Conservation (phyloP, 2,797 vertebrate genomes). For the Anguilla pacifica region DNA sequence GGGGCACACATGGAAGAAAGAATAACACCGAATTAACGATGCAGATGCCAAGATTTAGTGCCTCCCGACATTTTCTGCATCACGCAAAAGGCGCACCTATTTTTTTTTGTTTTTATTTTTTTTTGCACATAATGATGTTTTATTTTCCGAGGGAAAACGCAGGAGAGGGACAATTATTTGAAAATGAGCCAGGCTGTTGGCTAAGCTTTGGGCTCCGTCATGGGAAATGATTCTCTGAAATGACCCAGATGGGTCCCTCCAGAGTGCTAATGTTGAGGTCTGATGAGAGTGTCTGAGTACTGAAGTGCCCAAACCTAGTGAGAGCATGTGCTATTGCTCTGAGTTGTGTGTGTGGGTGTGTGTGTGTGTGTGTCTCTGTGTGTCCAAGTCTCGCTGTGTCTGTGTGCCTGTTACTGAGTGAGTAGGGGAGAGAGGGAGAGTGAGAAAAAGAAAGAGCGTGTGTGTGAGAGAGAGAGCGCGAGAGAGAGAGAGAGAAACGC, state of each 20-base stretch:
- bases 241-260: slow-evolving; percentile 65
- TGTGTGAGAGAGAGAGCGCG: background rate
- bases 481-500: slow-evolving; percentile 19
- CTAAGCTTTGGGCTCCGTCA: slow-evolving; percentile 48
- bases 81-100: slow-evolving; percentile 1
- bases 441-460: background rate
- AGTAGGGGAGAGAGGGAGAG: background rate
- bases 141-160: slow-evolving; percentile 63
- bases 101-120: slow-evolving; percentile 30
- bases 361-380: background rate
- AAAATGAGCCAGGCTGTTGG: slow-evolving; percentile 71
- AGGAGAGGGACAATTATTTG: slow-evolving; percentile 69
- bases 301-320: background rate
- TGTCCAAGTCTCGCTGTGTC: background rate
- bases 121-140: slow-evolving; percentile 35
- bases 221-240: slow-evolving; percentile 63
- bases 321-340: slow-evolving; percentile 14
- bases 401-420: background rate
- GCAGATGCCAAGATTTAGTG: background rate
- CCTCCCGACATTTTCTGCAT: background rate
- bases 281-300: slow-evolving; percentile 50
- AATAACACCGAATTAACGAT: background rate
- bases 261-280: slow-evolving; percentile 53
- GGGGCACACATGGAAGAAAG: background rate
- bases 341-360: slow-evolving; percentile 36